A percentile compares a stretch with the other conserved stretches of the same genome.
phyloP scores from a whole-genome alignment of 2,888 invertebrate species.

The Stictocephala bisonia region DNA sequence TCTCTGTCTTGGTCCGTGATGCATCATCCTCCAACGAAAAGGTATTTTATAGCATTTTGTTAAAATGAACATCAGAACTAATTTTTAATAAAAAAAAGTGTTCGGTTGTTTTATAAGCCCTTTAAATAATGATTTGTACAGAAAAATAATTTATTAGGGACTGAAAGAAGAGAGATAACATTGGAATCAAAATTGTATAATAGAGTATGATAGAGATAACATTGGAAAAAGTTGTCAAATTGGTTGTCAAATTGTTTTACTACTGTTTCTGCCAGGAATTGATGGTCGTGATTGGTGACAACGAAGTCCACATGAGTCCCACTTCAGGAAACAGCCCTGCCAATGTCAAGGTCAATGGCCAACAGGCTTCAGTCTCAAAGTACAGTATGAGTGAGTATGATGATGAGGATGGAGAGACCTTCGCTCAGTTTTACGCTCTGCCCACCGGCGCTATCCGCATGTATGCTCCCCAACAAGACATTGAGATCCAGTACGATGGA shows the following conservation, averaged over 20 bases:
- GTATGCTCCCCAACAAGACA: conserved; percentile 64
- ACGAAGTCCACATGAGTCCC: conserved; percentile 64
- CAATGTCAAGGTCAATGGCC: conserved; percentile 60
- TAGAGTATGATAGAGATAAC: too few relatives aligned
- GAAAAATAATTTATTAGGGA: too few relatives aligned
- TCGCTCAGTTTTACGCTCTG: conserved; percentile 65
- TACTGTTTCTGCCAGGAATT: conserved; percentile 65
- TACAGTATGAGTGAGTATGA: conserved; percentile 66
- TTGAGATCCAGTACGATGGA: conserved; percentile 72
- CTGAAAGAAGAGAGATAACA: too few relatives aligned
- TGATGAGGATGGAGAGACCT: conserved; percentile 60
- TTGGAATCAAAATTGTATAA: too few relatives aligned
- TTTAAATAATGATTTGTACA: too few relatives aligned
- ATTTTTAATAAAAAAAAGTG: too few relatives aligned
- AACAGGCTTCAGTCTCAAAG: conserved; percentile 61
- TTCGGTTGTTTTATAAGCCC: too few relatives aligned
- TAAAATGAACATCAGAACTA: too few relatives aligned
- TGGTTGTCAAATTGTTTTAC: too few relatives aligned
- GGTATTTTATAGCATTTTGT: too few relatives aligned
- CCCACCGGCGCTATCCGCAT: conserved; percentile 70
- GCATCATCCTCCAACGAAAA: conserved; percentile 44
- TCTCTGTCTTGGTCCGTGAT: conserved; percentile 64
- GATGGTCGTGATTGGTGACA: conserved; percentile 64
- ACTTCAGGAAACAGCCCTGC: conserved; percentile 54
- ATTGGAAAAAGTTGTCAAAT: too few relatives aligned